Evolutionary conservation across 2,888 invertebrate species (phyloP), one percentile per base, ranked within the genome.

Genomic region (Drosophila melanocephala): DNA sequence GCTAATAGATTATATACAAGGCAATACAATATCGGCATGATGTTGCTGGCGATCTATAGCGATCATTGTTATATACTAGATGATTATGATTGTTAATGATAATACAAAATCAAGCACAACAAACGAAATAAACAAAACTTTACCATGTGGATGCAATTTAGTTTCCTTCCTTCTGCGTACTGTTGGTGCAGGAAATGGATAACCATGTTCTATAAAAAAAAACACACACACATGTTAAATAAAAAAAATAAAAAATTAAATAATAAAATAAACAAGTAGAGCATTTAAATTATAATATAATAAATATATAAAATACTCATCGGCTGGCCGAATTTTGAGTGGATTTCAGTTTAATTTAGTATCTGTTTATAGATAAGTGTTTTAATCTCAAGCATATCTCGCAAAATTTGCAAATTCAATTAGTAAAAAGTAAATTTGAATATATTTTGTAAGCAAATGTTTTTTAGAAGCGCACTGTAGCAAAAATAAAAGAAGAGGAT

Each of bases 101-200:
- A 50, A 59, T 44, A 67, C 77, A 78, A 84, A 89, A 84, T 75
- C 55, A 87, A 77, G 75, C 80, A 87, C 77, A 78, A 76, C 72
- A 79, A 87, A 87, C 59, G 44, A 88, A 85, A 82, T 42, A 72
- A 67, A 58, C 72, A 73, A 81, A 91, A 85, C 74, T 84, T 93
- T 93, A 93, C 93, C 93, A 87, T 92, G 90, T 92, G 93, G 90
- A 92, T 93, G 93, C 83, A 91, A 92, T 91, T 93, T 93, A 85
- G 92, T 91, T 88, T 93, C 93, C 92, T 93, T 93, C 93, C 93
- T 91, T 93, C 92, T 93, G 87, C 89, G 92, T 87, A 86, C 88
- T 92, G 90, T 91, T 90, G 91, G 84, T 90, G 90, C 92, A 91
- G 92, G 92, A 90, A 92, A 85, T 86, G 91, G 93, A 89, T 91